Percentiles rank a stretch among this genome's conserved stretches.
Evolutionary conservation across 2,888 invertebrate genomes (phyloP).

Genomic region (Adelognathus sp.): DNA sequence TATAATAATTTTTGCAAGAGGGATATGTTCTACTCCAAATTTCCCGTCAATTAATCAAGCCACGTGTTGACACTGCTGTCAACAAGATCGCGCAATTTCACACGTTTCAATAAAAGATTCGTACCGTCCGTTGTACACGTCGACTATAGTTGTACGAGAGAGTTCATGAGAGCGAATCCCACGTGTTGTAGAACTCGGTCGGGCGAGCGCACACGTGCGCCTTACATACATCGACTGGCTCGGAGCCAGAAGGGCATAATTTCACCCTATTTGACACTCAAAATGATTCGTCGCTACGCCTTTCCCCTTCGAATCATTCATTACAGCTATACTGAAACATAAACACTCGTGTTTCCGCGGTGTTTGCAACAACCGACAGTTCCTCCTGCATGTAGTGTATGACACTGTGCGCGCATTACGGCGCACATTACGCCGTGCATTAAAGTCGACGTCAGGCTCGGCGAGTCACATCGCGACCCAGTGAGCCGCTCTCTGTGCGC

Average conservation of each 20-base stretch:
- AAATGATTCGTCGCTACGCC: too few species aligned
- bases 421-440: slow-evolving; percentile 25
- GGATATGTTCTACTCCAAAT: too few species aligned
- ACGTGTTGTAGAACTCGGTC: slow-evolving; percentile 4
- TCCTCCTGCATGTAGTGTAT: not conserved
- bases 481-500: slow-evolving; percentile 10
- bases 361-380: not conserved
- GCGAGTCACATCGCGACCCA: slow-evolving; percentile 14
- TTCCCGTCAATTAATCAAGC: not conserved
- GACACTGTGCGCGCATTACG: slow-evolving; percentile 17
- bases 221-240: too few species aligned
- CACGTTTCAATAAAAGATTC: not conserved
- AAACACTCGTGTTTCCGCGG: slow-evolving; percentile 14
- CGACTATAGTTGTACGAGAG: not conserved
- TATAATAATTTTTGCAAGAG: not conserved
- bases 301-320: not conserved
- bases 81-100: not conserved
- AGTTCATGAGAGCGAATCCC: slow-evolving; percentile 23
- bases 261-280: too few species aligned
- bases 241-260: too few species aligned
- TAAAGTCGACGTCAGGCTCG: not conserved
- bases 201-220: not conserved
- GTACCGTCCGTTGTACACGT: not conserved
- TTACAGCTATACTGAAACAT: not conserved
- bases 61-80: slow-evolving; percentile 10